Evolutionary conservation across 2,797 vertebrate species (phyloP).

Genomic region (Crax fasciolata): DNA sequence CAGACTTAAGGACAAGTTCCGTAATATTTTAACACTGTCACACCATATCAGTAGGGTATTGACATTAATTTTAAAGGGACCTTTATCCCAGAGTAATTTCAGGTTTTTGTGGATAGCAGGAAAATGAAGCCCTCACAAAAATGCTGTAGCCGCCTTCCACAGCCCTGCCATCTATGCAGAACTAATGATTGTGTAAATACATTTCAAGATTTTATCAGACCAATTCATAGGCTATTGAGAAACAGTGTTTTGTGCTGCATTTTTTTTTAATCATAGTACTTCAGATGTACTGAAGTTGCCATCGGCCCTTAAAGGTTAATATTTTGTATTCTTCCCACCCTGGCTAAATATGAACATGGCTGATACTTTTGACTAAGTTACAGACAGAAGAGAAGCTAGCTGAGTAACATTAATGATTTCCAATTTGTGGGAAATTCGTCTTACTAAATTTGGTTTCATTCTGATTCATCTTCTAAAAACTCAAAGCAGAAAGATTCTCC

Average conservation of each 20-base stretch:
- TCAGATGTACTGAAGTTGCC: neutral
- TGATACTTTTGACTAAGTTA: neutral
- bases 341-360: neutral
- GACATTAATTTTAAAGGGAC: neutral
- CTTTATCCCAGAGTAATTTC: neutral
- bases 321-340: neutral
- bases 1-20: neutral
- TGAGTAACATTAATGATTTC: neutral
- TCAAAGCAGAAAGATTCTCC: slow-evolving; percentile 8
- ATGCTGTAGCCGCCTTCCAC: neutral
- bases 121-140: neutral
- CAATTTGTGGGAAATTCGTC: neutral
- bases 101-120: neutral
- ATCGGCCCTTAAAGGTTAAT: neutral
- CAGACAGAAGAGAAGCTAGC: neutral
- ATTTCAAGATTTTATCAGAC: neutral
- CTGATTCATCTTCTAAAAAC: slow-evolving; percentile 34
- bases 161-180: neutral
- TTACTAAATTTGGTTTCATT: slow-evolving; percentile 2
- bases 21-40: neutral
- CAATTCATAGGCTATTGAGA: neutral
- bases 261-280: neutral
- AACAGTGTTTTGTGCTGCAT: neutral
- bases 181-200: neutral
- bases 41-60: neutral